Percentiles rank a stretch among this genome's conserved stretches.
Evolutionary conservation across 1,140 invertebrate genomes (phyloP).

Genomic region (Neodiprion pinetum): DNA sequence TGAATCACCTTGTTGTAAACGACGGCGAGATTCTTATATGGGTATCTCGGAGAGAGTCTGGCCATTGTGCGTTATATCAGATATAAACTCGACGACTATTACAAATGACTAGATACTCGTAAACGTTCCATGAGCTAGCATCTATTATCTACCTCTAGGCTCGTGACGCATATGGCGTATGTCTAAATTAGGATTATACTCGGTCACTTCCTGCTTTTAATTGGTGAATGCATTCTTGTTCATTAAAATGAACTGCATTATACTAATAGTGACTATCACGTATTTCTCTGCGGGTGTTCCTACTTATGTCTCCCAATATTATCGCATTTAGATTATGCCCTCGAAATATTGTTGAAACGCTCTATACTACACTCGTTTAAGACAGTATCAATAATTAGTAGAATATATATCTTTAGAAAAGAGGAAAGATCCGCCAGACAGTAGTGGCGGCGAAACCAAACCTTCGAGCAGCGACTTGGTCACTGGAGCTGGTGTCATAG

Average conservation of each 20-base stretch:
- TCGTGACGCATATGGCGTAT: neutral
- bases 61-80: neutral
- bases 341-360: no score
- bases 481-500: constrained; percentile 57
- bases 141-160: neutral
- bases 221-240: neutral
- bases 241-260: neutral
- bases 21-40: neutral
- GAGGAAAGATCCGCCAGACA: constrained; percentile 84
- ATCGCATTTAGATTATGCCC: no score
- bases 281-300: no score
- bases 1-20: neutral
- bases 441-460: constrained; percentile 71
- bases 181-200: constrained; percentile 4
- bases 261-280: no score
- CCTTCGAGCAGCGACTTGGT: constrained; percentile 69
- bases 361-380: neutral
- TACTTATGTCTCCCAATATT: no score
- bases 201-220: constrained; percentile 7
- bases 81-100: neutral
- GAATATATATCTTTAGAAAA: constrained; percentile 75
- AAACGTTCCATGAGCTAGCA: neutral
- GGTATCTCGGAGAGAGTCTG: neutral
- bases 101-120: neutral
- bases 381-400: constrained; percentile 50